A percentile compares a stretch with the other conserved stretches of the same genome.
Conservation (phyloP, 2,888 invertebrate species). For the Pollenia griseotomentosa region DNA sequence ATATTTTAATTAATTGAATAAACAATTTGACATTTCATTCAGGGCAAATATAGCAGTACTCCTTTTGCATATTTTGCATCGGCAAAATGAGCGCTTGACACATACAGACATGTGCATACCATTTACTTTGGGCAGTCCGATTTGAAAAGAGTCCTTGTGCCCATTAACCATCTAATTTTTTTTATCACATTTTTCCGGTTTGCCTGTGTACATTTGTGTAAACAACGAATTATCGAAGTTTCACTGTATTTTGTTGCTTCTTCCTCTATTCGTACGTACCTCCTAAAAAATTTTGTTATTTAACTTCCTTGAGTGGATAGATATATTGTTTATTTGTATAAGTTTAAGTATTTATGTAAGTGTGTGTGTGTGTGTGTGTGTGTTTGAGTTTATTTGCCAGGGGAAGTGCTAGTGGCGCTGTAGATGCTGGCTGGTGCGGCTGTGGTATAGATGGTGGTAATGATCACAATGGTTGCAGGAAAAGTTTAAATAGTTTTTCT, state of each 20-base stretch:
- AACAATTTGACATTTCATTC: no score
- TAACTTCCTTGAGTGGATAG: slow-evolving; percentile 70
- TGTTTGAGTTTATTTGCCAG: slow-evolving; percentile 20
- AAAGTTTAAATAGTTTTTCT: slow-evolving; percentile 14
- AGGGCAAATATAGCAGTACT: no score
- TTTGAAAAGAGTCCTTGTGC: no score
- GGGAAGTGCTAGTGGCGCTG: background rate
- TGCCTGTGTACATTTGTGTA: no score
- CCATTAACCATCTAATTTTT: no score
- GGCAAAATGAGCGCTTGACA: no score
- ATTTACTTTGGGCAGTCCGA: no score
- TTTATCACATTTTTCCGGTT: no score
- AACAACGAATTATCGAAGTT: no score
- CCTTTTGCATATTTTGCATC: no score
- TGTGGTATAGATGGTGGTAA: background rate
- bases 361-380: slow-evolving; percentile 1
- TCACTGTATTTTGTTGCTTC: background rate
- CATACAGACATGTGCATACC: no score
- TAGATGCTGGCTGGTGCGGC: slow-evolving; percentile 37
- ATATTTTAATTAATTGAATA: no score
- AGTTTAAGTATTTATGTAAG: background rate
- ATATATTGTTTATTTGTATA: background rate
- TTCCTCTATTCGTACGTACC: slow-evolving; percentile 24
- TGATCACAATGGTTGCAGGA: slow-evolving; percentile 25
- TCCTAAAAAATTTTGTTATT: slow-evolving; percentile 67